Conservation (phyloP, 2,888 invertebrate species). For the Lypha dubia region DNA sequence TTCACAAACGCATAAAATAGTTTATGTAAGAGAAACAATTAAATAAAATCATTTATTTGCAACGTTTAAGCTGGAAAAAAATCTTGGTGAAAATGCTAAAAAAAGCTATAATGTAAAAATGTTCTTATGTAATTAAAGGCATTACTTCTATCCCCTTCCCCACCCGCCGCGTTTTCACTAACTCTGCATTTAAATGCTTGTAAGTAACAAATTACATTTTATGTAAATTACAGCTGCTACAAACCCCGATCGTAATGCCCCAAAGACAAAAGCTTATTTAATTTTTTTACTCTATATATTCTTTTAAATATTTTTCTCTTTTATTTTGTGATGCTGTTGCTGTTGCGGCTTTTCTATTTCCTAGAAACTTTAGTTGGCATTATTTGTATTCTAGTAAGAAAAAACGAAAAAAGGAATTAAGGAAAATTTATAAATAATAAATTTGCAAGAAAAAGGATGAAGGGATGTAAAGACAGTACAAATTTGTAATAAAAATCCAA, state of each 20-base stretch:
- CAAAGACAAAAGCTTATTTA: constrained; percentile 65
- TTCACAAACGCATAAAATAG: too few relatives aligned
- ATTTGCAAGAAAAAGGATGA: not conserved
- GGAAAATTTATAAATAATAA: constrained; percentile 40
- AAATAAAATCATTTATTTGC: constrained; percentile 21
- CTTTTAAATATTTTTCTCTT: not conserved
- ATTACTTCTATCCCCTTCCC: not conserved
- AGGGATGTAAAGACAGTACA: not conserved
- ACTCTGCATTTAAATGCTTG: constrained; percentile 32
- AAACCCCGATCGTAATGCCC: constrained; percentile 51
- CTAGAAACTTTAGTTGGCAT: constrained; percentile 37
- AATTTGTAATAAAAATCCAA: constrained; percentile 9
- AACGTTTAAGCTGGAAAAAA: constrained; percentile 6
- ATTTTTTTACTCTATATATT: constrained; percentile 51
- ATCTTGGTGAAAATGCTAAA: not conserved
- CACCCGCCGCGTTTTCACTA: too few relatives aligned
- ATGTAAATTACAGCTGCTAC: constrained; percentile 67
- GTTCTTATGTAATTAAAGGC: not conserved
- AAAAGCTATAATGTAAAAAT: not conserved
- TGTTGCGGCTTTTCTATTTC: not conserved
- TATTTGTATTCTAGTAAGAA: constrained; percentile 5
- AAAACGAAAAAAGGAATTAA: constrained; percentile 22
- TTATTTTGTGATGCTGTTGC: too few relatives aligned
- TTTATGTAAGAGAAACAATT: constrained; percentile 6
- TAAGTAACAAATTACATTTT: constrained; percentile 65